phyloP scores from a whole-genome alignment of 1,140 invertebrate species.

The Plectrocnemia conspersa region DNA sequence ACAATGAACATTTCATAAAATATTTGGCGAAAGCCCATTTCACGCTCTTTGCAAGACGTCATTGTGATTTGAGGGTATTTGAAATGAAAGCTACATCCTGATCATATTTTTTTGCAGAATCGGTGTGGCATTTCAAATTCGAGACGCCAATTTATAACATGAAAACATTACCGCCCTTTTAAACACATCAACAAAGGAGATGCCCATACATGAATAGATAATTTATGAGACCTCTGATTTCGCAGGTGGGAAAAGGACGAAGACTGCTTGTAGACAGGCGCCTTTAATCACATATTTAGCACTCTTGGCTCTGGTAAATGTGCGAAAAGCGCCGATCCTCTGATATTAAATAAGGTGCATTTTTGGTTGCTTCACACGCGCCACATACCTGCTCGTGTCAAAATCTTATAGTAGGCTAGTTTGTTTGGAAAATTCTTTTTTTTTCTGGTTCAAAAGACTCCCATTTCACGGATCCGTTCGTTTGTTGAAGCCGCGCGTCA shows the following conservation, averaged over 20 bases:
- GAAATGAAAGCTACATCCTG: neutral
- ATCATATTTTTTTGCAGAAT: neutral
- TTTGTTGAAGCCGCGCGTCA: slow-evolving; percentile 26
- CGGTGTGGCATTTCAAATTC: slow-evolving; percentile 24
- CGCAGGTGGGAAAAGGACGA: neutral
- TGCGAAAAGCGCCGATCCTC: neutral
- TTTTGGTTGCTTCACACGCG: neutral
- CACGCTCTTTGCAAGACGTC: slow-evolving; percentile 18
- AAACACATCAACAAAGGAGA: slow-evolving; percentile 11
- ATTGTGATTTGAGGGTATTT: slow-evolving; percentile 1
- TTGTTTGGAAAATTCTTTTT: slow-evolving; percentile 33
- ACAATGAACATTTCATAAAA: slow-evolving; percentile 7
- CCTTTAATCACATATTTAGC: slow-evolving; percentile 29
- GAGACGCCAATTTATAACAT: slow-evolving; percentile 25
- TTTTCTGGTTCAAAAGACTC: slow-evolving; percentile 16
- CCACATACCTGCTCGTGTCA: slow-evolving; percentile 24
- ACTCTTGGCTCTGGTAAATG: no score
- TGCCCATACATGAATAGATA: slow-evolving; percentile 15
- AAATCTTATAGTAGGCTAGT: slow-evolving; percentile 18
- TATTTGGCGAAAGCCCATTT: slow-evolving; percentile 23
- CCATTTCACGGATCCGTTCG: slow-evolving; percentile 30
- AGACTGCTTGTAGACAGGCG: slow-evolving; percentile 21
- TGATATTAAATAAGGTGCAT: neutral
- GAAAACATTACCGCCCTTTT: slow-evolving; percentile 33
- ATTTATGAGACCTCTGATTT: slow-evolving; percentile 25